Conservation (phyloP, 2,797 vertebrate genomes). For the Dromococcyx pavoninus region DNA sequence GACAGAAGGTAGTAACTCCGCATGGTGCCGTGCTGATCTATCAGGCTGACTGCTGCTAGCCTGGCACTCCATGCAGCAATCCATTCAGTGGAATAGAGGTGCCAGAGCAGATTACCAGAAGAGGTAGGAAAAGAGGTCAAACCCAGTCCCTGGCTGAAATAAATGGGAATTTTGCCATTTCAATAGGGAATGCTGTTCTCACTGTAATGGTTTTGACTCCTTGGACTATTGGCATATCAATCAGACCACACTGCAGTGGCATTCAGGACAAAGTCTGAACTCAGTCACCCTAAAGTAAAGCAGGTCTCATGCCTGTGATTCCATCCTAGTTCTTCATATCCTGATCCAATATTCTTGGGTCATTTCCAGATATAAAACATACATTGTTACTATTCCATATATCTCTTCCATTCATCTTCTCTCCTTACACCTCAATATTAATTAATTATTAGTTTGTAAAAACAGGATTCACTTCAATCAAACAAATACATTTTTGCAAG, state of each 20-base stretch:
- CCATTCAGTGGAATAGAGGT: not conserved
- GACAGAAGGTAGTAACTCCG: not conserved
- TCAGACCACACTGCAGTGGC: not conserved
- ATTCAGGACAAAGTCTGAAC: not conserved
- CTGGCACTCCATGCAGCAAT: not conserved
- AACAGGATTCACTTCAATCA: not conserved
- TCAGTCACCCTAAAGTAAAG: not conserved
- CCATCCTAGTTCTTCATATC: not conserved
- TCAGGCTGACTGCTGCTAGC: not conserved
- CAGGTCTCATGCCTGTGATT: not conserved
- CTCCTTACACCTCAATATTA: not conserved
- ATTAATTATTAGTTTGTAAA: not conserved
- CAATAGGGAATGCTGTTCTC: not conserved
- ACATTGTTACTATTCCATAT: not conserved
- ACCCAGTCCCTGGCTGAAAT: not conserved
- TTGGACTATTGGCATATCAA: not conserved
- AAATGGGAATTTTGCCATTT: not conserved
- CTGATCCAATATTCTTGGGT: too few relatives aligned
- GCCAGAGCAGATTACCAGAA: not conserved
- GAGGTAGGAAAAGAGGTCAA: not conserved
- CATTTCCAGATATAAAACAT: not conserved
- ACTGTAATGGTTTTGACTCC: not conserved
- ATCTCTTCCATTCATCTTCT: not conserved
- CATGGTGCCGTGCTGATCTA: not conserved
- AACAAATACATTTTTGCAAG: not conserved